phyloP scores from a whole-genome alignment of 2,113 vertebrate species.

The Psettodes erumei region DNA sequence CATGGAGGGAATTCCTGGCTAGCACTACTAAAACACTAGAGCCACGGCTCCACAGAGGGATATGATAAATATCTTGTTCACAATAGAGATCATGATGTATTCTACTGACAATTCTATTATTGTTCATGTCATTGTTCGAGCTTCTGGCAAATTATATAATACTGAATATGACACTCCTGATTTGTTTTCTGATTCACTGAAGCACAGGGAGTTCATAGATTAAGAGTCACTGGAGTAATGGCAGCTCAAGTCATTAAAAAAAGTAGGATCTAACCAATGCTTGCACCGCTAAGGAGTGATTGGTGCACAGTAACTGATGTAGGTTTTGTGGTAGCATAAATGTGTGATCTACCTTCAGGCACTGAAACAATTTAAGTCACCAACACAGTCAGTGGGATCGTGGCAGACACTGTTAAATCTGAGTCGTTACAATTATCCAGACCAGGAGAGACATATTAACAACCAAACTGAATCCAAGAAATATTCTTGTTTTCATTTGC shows the following conservation, averaged over 20 bases:
- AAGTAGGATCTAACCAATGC: not conserved
- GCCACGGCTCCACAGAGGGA: slow-evolving; percentile 34
- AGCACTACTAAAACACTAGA: not conserved
- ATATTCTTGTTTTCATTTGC: slow-evolving; percentile 17
- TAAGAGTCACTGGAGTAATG: slow-evolving; percentile 22
- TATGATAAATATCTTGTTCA: slow-evolving; percentile 50
- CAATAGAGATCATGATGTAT: slow-evolving; percentile 47
- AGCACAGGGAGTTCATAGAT: slow-evolving; percentile 30
- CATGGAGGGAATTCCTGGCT: slow-evolving; percentile 51
- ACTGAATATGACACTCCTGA: slow-evolving; percentile 10
- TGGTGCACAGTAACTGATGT: slow-evolving; percentile 14
- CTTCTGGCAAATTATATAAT: slow-evolving; percentile 48
- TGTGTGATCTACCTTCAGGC: slow-evolving; percentile 37
- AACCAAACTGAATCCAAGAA: slow-evolving; percentile 28
- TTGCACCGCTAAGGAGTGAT: slow-evolving; percentile 19
- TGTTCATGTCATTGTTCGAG: slow-evolving; percentile 66
- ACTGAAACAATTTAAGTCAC: slow-evolving; percentile 20
- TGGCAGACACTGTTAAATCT: slow-evolving; percentile 26
- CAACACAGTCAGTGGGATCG: slow-evolving; percentile 32
- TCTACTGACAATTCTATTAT: slow-evolving; percentile 32
- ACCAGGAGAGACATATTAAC: slow-evolving; percentile 34
- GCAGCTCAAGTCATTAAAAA: not conserved
- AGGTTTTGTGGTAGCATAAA: slow-evolving; percentile 33
- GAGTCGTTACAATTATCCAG: slow-evolving; percentile 41
- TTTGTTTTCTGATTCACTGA: slow-evolving; percentile 19